These are phyloP conservation scores for Rhyacichthys aspro DNA, from an alignment of 2,797 vertebrate species.

Conservation along the genomic window DNA sequence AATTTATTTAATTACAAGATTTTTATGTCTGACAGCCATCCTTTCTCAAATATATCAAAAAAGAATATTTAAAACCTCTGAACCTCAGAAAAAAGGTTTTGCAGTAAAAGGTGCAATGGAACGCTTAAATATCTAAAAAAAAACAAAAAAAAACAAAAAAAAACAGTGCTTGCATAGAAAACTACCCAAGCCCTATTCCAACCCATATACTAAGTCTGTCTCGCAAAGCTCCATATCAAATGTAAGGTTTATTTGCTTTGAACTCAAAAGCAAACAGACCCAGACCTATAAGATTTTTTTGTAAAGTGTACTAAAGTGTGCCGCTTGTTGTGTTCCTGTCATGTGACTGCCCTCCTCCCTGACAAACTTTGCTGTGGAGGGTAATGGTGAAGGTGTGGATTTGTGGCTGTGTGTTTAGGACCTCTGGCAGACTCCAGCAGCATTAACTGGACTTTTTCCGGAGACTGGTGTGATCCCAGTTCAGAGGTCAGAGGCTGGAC, in stretches of 20 bases:
- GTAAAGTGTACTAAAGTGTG: neutral
- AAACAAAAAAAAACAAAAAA: too few species aligned
- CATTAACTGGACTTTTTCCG: conserved; percentile 32
- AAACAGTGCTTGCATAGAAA: too few species aligned
- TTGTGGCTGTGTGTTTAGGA: neutral
- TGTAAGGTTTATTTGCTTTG: neutral
- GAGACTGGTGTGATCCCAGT: conserved; percentile 28
- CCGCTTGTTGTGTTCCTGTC: neutral
- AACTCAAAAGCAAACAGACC: conserved; percentile 1
- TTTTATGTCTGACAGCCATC: too few species aligned
- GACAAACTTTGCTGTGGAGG: conserved; percentile 4
- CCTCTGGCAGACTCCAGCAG: conserved; percentile 11
- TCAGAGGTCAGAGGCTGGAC: conserved; percentile 22
- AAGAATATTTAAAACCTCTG: too few species aligned
- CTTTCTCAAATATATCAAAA: too few species aligned
- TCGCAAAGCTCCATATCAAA: too few species aligned
- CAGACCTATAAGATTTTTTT: neutral
- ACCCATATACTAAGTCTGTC: too few species aligned
- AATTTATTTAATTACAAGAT: too few species aligned
- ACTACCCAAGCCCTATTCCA: too few species aligned
- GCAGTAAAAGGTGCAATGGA: too few species aligned
- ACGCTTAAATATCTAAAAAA: too few species aligned
- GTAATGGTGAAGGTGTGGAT: conserved; percentile 1
- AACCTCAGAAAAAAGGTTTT: too few species aligned
- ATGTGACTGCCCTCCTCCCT: neutral